phyloP scores from a whole-genome alignment of 1,140 invertebrate species.

The Solenopsis fugax region DNA sequence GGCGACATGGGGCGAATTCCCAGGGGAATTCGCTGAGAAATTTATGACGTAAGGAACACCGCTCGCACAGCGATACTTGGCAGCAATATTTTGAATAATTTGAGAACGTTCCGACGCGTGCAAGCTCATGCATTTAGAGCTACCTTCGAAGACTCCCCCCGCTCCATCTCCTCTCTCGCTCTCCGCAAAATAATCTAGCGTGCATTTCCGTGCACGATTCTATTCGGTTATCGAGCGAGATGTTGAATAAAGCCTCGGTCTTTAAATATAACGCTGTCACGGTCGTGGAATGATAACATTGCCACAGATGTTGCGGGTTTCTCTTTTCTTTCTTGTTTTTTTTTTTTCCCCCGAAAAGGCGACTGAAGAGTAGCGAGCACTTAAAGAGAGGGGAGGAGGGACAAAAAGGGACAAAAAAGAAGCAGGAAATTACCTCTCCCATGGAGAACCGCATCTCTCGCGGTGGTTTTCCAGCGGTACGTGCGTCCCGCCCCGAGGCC shows the following conservation, averaged over 20 bases:
- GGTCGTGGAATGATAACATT: background rate
- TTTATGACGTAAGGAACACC: background rate
- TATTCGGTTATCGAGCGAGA: background rate
- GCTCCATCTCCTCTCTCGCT: background rate
- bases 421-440: slow-evolving; percentile 45
- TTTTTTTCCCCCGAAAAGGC: too few relatives aligned
- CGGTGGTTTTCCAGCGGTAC: background rate
- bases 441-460: slow-evolving; percentile 50
- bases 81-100: slow-evolving; percentile 49
- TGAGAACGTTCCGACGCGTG: slow-evolving; percentile 29
- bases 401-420: background rate
- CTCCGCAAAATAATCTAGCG: slow-evolving; percentile 5
- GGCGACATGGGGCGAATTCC: background rate
- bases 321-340: background rate
- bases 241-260: background rate
- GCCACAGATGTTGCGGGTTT: background rate
- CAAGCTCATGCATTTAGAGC: slow-evolving; percentile 20
- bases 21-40: slow-evolving; percentile 3
- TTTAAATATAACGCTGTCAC: slow-evolving; percentile 15
- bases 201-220: background rate
- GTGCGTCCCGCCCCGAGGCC: slow-evolving; percentile 46
- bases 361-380: background rate
- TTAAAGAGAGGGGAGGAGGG: background rate
- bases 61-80: slow-evolving; percentile 10
- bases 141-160: background rate